Evolutionary conservation across 2,113 vertebrate genomes (phyloP).

Genomic region (Calidris pugnax): DNA sequence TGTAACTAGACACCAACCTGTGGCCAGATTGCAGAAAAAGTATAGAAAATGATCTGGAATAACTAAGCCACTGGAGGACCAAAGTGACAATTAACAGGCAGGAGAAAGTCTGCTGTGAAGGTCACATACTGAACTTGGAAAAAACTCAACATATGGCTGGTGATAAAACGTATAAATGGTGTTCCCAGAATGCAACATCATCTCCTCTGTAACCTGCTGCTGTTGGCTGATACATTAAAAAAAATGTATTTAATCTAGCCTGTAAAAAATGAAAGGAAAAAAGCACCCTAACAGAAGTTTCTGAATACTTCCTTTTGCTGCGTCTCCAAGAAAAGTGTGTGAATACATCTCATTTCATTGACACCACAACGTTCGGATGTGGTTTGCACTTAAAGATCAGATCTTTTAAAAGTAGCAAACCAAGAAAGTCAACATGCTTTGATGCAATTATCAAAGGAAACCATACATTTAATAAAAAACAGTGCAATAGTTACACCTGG

Average conservation of each 20-base stretch:
- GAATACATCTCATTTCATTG: background rate
- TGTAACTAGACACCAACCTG: background rate
- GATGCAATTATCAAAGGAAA: constrained; percentile 54
- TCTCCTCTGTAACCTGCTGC: background rate
- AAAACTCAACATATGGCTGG: background rate
- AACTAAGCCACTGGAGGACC: background rate
- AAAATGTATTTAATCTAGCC: background rate
- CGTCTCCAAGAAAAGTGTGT: background rate
- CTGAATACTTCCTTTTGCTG: background rate
- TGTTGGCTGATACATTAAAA: background rate
- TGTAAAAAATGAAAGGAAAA: background rate
- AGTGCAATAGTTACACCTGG: background rate
- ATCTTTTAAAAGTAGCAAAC: constrained; percentile 20
- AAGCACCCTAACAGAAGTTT: background rate
- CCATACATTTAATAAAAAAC: background rate
- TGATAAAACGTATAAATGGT: background rate
- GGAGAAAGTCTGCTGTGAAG: background rate
- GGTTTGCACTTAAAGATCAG: constrained; percentile 30
- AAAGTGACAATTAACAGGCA: background rate
- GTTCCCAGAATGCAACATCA: background rate
- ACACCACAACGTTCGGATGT: constrained; percentile 11
- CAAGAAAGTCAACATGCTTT: constrained; percentile 43
- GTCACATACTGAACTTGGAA: background rate
- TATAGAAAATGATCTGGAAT: background rate
- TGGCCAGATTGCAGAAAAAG: background rate